Evolutionary conservation across 2,888 invertebrate genomes (phyloP), one percentile per base, ranked within the genome.

Genomic region (Panopea generosa): DNA sequence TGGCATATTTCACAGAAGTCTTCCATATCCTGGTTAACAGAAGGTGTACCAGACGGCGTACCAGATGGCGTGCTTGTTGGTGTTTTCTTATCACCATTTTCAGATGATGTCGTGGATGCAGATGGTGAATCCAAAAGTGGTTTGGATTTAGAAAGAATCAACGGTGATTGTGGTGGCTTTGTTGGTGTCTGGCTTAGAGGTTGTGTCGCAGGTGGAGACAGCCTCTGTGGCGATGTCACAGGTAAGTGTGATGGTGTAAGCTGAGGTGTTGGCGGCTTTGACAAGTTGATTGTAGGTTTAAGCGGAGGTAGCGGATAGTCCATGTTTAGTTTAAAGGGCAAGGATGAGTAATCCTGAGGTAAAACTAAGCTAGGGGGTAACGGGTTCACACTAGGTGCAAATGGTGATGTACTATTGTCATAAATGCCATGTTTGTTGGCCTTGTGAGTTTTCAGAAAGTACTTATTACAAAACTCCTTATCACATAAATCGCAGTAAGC

Each of bases 401-500:
- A 83, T 62, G 88, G 87, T 60, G 89, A 86, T 20, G 87, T 73
- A 49, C 83, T 82, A 71, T 83, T 89, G 66, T 92, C 92, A 83
- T 88, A 91, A 60, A 99, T 97, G 29, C 98, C 98, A 93, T 99
- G 99, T 91, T 98, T 98, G 93, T 98, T 98, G 38, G 98, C 98
- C 93, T 98, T 97, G 94, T 99, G 99, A 71, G 99, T 99, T 93
- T 99, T 98, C 27, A 99, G 94, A 93, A 98, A 99, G 93, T 99
- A 98, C 92, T 98, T 98, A 94, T 99, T 98, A 94, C 99, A 99
- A 93, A 99, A 99, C 93, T 99, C 99, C 92, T 98, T 98, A 94
- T 98, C 98, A 94, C 99, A 99, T 73, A 98, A 95, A 91, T 98
- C 97, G 93, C 99, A 99, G 93, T 97, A 99, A 20, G 98, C 98